These are phyloP conservation scores for Drosophila neotestacea DNA, from an alignment of 2,888 invertebrate species.

Conservation along the genomic window DNA sequence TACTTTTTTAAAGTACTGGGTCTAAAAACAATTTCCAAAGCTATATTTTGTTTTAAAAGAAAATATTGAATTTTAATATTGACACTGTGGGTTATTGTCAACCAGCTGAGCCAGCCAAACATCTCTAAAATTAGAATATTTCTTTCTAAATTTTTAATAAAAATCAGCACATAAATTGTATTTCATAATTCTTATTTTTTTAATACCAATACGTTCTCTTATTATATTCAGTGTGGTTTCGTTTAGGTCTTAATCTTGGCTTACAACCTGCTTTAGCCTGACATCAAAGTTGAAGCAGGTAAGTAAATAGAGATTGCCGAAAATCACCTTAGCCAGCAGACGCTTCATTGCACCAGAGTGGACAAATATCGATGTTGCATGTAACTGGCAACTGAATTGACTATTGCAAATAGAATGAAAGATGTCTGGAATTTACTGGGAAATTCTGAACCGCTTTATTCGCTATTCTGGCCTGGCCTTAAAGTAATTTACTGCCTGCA, in stretches of 20 bases:
- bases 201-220: neutral
- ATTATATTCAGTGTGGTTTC: neutral
- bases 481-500: slow-evolving; percentile 70
- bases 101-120: too few relatives aligned
- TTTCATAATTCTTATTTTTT: too few relatives aligned
- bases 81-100: too few relatives aligned
- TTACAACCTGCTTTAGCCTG: slow-evolving; percentile 15
- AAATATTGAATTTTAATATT: too few relatives aligned
- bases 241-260: slow-evolving; percentile 7
- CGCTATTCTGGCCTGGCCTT: slow-evolving; percentile 53
- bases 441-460: slow-evolving; percentile 47
- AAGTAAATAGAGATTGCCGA: neutral
- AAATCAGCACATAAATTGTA: too few relatives aligned
- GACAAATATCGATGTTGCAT: neutral
- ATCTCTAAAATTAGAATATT: too few relatives aligned
- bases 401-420: neutral
- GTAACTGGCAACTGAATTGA: neutral
- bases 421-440: slow-evolving; percentile 13
- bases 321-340: too few relatives aligned
- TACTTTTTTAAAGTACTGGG: too few relatives aligned
- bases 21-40: too few relatives aligned
- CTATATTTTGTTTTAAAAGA: too few relatives aligned
- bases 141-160: too few relatives aligned
- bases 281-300: slow-evolving; percentile 19
- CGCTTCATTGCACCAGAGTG: neutral